Evolutionary conservation across 2,113 vertebrate species (phyloP).

Genomic region (Motacilla tschutschensis): DNA sequence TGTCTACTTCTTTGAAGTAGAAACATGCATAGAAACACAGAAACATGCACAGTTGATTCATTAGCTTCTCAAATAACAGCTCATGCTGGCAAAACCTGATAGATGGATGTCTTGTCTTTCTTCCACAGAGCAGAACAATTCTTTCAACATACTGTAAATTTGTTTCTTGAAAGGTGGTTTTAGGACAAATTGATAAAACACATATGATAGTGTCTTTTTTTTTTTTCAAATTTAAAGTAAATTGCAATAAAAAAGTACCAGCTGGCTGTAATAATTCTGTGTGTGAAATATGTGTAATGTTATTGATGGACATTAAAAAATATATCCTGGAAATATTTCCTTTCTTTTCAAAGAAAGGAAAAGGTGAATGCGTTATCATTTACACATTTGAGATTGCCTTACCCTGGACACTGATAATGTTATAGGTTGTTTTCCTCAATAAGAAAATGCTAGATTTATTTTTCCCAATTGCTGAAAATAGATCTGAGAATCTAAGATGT

Average conservation of each 20-base stretch:
- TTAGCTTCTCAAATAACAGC: neutral
- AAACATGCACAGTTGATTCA: neutral
- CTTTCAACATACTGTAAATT: neutral
- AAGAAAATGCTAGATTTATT: neutral
- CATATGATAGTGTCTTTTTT: neutral
- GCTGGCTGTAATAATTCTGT: neutral
- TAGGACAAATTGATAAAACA: neutral
- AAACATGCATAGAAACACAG: neutral
- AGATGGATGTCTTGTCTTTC: neutral
- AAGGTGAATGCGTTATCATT: neutral
- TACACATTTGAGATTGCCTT: neutral
- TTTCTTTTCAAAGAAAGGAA: neutral
- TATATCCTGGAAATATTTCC: neutral
- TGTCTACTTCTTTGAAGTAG: conserved; percentile 3
- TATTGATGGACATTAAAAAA: neutral
- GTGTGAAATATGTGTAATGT: neutral
- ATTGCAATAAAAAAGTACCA: neutral
- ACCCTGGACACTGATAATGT: neutral
- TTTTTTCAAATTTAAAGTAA: neutral
- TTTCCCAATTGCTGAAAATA: neutral
- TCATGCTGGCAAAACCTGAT: neutral
- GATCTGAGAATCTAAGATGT: neutral
- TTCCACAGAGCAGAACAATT: neutral
- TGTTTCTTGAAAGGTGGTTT: neutral
- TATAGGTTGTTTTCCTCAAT: neutral